These are phyloP conservation scores for Cheilosia pagana DNA, from an alignment of 2,888 invertebrate genomes.

Conservation along the genomic window DNA sequence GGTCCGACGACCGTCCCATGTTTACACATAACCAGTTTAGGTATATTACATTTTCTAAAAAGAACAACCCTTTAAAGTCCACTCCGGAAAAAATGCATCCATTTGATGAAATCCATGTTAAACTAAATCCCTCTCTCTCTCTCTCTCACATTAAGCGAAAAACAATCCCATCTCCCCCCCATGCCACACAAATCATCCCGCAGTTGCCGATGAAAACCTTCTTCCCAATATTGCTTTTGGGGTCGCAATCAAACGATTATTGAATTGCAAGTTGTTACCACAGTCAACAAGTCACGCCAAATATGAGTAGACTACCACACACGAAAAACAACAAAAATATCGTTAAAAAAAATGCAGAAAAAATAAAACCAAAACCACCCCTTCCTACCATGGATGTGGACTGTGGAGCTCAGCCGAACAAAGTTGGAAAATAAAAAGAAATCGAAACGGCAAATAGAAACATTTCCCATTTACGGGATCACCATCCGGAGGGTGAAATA, in stretches of 20 bases:
- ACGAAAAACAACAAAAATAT: slow-evolving; percentile 44
- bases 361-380: slow-evolving; percentile 36
- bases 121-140: background rate
- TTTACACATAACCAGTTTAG: too few species aligned
- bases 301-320: slow-evolving; percentile 48
- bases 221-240: slow-evolving; percentile 73
- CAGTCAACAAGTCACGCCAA: slow-evolving; percentile 74
- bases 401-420: slow-evolving; percentile 33
- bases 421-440: slow-evolving; percentile 59
- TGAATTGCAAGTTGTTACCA: slow-evolving; percentile 75
- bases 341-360: slow-evolving; percentile 14
- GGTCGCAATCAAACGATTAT: slow-evolving; percentile 75
- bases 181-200: slow-evolving; percentile 63
- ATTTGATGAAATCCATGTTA: too few species aligned
- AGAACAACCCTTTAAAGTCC: too few species aligned
- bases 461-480: slow-evolving; percentile 66
- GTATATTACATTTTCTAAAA: too few species aligned
- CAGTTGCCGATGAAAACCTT: slow-evolving; percentile 73
- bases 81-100: too few species aligned
- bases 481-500: slow-evolving; percentile 65
- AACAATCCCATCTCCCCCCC: background rate
- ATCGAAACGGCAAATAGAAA: slow-evolving; percentile 74
- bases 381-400: slow-evolving; percentile 17
- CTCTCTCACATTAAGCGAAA: background rate
- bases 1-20: too few species aligned